phyloP scores from a whole-genome alignment of 1,140 invertebrate genomes.

The Drosophila miranda region DNA sequence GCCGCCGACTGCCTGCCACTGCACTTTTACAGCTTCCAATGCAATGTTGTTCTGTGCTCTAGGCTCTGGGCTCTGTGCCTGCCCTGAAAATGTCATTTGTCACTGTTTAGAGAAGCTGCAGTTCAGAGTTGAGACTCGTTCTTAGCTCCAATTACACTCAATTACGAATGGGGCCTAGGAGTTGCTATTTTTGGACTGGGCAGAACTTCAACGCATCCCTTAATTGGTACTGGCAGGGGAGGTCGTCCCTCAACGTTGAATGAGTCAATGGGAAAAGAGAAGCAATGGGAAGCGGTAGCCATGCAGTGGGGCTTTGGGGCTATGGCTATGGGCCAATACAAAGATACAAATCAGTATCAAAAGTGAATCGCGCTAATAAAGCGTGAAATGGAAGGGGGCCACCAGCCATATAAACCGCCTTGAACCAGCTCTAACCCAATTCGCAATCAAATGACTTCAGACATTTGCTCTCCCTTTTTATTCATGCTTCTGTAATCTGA shows the following conservation, averaged over 20 bases:
- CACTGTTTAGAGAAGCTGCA: conserved; percentile 42
- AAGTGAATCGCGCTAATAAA: background rate
- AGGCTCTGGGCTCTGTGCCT: too few relatives aligned
- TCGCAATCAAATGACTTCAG: conserved; percentile 3
- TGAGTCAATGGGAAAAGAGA: conserved; percentile 16
- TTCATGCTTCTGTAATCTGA: conserved; percentile 31
- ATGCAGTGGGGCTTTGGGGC: too few relatives aligned
- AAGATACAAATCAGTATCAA: background rate
- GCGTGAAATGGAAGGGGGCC: background rate
- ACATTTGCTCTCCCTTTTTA: conserved; percentile 14
- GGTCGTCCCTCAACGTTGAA: too few relatives aligned
- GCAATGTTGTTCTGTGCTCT: background rate
- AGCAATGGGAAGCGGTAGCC: background rate
- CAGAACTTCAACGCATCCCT: conserved; percentile 4
- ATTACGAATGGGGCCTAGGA: conserved; percentile 33
- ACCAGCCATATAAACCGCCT: conserved; percentile 21
- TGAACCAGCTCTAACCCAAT: conserved; percentile 26
- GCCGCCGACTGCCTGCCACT: conserved; percentile 16
- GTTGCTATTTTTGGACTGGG: conserved; percentile 16
- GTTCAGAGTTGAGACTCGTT: conserved; percentile 15
- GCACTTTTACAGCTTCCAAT: conserved; percentile 69
- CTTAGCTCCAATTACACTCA: conserved; percentile 70
- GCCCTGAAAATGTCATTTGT: conserved; percentile 44
- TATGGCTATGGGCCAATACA: too few relatives aligned
- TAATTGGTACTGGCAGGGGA: conserved; percentile 7